A percentile compares a stretch with the other conserved stretches of the same genome.
phyloP scores from a whole-genome alignment of 1,140 invertebrate species.

The Thaumatotibia leucotreta region DNA sequence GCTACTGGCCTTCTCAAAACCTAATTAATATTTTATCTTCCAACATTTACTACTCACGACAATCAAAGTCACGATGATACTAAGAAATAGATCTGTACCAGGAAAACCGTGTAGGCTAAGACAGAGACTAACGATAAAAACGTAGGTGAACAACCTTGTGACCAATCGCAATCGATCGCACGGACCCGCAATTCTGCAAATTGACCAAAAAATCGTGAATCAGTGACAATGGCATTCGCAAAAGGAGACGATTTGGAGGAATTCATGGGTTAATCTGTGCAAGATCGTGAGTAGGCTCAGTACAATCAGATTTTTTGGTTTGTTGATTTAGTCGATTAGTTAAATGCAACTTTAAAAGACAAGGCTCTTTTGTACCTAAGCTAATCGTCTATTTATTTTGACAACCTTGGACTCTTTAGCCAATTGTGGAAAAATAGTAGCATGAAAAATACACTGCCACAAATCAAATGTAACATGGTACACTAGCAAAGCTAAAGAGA shows the following conservation, averaged over 20 bases:
- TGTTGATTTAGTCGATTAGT: not conserved
- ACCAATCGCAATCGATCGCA: not conserved
- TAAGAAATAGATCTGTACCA: not conserved
- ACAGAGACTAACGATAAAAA: not conserved
- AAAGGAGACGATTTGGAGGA: conserved; percentile 1
- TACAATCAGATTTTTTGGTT: not conserved
- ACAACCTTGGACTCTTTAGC: not conserved
- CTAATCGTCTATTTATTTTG: not conserved
- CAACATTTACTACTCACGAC: not conserved
- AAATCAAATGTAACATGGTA: not conserved
- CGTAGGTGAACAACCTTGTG: not conserved
- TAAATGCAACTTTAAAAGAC: not conserved
- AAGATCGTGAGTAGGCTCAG: not conserved
- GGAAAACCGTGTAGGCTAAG: not conserved
- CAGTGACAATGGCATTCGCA: not conserved
- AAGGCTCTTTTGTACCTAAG: not conserved
- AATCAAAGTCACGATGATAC: conserved; percentile 3
- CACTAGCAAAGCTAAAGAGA: not conserved
- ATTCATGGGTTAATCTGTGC: not conserved
- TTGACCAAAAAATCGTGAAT: conserved; percentile 13
- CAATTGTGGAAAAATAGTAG: not conserved
- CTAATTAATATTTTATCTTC: conserved; percentile 4
- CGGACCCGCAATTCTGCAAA: not conserved
- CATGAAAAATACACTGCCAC: not conserved
- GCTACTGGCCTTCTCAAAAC: not conserved